Evolutionary conservation across 2,888 invertebrate species (phyloP), one percentile per base, ranked within the genome.

Genomic region (Abrostola triplasia): DNA sequence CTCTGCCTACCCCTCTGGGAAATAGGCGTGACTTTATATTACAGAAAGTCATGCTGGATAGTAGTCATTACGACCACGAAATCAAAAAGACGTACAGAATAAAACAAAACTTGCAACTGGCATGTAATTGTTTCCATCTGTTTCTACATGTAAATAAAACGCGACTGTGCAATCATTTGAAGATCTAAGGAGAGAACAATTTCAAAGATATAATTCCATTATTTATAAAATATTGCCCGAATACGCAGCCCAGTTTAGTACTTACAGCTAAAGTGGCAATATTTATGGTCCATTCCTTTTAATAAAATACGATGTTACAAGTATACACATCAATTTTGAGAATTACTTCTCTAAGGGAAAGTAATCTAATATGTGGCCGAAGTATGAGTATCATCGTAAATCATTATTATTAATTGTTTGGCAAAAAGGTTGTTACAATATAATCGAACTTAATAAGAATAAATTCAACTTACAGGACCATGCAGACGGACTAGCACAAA

Each of bases 261-360:
- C 74, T 64, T 74, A 60, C 52, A 59, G 69, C 54, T 50, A 50
- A 58, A 73, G 50, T 73, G 54, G 63, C 68, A 65, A 68, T 73
- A 74, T 74, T 68, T 73, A 77, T 74, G 58, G 70, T 60, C 74
- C 64, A 74, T 77, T 69, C 55, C 61, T 73, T 62, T 65, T 69
- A 77, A 74, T 77, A 77, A 72, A 74, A 77, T 60, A 44, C 62
- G 44, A 54, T 60, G 59, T 75, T 75, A 47, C 51, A 55, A 66
- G 50, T 64, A 41, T 52, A 65, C 48, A 53, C 57, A 67, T 76
- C 68, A 76, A 73, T 76, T 67, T 61, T n/a, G 13, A 9, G 57
- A 67, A 76, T 73, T 76, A 72, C 63, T 24, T 4, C 24, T 53
- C 64, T 73, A 48, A 56, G 44, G 44, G 13, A 47, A 47, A 13